A percentile compares a stretch with the other conserved stretches of the same genome.
phyloP scores from a whole-genome alignment of 2,888 invertebrate genomes.

The Hybos culiciformis region DNA sequence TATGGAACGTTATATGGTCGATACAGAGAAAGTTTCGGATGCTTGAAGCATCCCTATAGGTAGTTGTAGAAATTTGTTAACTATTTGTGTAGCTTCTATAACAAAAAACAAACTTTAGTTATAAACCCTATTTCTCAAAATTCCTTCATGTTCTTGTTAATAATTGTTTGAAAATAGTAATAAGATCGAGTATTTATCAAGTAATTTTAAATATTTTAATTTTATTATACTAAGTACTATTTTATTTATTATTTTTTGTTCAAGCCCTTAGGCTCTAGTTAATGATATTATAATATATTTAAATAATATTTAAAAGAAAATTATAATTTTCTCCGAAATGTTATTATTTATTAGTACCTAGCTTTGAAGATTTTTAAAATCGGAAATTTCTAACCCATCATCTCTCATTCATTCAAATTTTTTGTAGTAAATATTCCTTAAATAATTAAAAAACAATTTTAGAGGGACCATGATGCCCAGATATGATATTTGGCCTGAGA shows the following conservation, averaged over 20 bases:
- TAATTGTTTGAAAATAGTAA: too few species aligned
- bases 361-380: too few species aligned
- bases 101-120: slow-evolving; percentile 1
- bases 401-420: neutral
- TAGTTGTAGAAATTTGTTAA: slow-evolving; percentile 26
- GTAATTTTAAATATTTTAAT: too few species aligned
- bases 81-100: slow-evolving; percentile 3
- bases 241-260: too few species aligned
- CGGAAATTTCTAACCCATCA: neutral
- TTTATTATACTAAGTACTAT: too few species aligned
- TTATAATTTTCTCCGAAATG: too few species aligned
- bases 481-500: neutral
- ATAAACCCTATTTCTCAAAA: neutral
- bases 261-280: too few species aligned
- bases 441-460: neutral
- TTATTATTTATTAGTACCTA: too few species aligned
- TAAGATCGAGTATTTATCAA: too few species aligned
- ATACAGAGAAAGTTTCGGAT: slow-evolving; percentile 79
- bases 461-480: neutral
- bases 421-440: neutral
- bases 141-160: too few species aligned
- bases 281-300: too few species aligned
- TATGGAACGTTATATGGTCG: slow-evolving; percentile 83
- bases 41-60: slow-evolving; percentile 78
- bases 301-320: too few species aligned